Percentiles rank a stretch among this genome's conserved stretches.
phyloP scores from a whole-genome alignment of 2,797 vertebrate species.

The Muraenolepis orangiensis region DNA sequence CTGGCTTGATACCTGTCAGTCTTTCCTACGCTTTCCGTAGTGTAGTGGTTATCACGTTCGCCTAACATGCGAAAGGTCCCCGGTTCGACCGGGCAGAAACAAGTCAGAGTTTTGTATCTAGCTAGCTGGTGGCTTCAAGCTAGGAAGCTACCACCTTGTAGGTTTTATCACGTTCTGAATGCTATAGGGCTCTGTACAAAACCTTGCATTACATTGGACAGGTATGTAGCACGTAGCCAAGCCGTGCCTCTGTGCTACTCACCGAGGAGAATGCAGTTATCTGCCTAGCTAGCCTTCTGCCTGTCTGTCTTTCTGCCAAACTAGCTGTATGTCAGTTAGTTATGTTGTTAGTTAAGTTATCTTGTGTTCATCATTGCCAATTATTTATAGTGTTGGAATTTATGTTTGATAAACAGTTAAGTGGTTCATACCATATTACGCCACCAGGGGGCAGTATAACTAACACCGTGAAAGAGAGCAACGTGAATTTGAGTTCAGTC shows the following conservation, averaged over 20 bases:
- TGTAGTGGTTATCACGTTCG: background rate
- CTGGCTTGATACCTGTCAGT: background rate
- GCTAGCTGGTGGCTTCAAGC: too few relatives aligned
- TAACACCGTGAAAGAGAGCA: background rate
- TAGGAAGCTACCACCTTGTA: too few relatives aligned
- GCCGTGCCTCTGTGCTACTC: too few relatives aligned
- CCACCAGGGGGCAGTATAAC: background rate
- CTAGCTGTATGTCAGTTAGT: background rate
- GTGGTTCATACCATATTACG: background rate
- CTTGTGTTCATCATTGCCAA: background rate
- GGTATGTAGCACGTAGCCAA: too few relatives aligned
- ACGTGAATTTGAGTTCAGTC: background rate
- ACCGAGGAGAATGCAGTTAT: too few relatives aligned
- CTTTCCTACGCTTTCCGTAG: background rate
- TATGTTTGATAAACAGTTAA: background rate
- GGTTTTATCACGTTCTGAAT: too few relatives aligned
- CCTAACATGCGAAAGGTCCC: background rate
- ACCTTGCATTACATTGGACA: too few relatives aligned
- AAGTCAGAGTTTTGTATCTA: too few relatives aligned
- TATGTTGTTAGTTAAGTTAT: too few relatives aligned
- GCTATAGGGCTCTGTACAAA: too few relatives aligned
- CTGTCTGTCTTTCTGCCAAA: too few relatives aligned
- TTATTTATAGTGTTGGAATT: constrained; percentile 2
- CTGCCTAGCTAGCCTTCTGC: too few relatives aligned
- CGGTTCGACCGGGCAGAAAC: background rate